Evolutionary conservation across 2,113 vertebrate species (phyloP), one percentile per base, ranked within the genome.

Genomic region (Ginglymostoma cirratum): DNA sequence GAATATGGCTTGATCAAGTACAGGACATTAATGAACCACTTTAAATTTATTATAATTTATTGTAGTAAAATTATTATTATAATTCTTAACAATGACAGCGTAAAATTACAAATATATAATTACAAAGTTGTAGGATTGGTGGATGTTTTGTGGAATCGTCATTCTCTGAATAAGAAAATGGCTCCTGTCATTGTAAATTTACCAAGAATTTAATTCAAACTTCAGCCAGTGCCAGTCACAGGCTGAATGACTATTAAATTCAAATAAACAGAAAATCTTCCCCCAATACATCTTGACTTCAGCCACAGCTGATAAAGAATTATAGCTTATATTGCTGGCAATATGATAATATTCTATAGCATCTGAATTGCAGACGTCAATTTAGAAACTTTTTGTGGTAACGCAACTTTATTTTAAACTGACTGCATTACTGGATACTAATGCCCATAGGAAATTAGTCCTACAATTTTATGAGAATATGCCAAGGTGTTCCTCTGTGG

Each of bases 401-500:
- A 24, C 67, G 8, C 23, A 23, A 94, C 45, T 94, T 70, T 94
- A n/a, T 48, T 45, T 48, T 27, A 94, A 94, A 94, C 45, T 69
- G 30, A 38, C 42, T 23, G 14, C 45, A 19, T n/a, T 67, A 66
- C 61, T 45, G n/a, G 87, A 61, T 61, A 90, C 23, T 34, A 90
- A 52, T 61, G 66, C 38, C 38, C 93, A 70, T 24, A 27, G 65
- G 24, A 94, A 94, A 48, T 27, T 27, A 45, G 23, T 72, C 67
- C 65, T 48, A 4, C 38, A 70, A 5, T 69, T 38, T 94, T 70
- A 70, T 45, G 66, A 45, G 34, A 69, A 38, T 69, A n/a, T 94
- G 92, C 66, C 92, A 94, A 42, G 66, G 34, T 45, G 92, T 24
- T 94, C 90, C 90, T 94, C 38, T 14, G 42, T 94, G 93, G 66